phyloP scores from a whole-genome alignment of 2,113 vertebrate species.

The Lagopus leucura region DNA sequence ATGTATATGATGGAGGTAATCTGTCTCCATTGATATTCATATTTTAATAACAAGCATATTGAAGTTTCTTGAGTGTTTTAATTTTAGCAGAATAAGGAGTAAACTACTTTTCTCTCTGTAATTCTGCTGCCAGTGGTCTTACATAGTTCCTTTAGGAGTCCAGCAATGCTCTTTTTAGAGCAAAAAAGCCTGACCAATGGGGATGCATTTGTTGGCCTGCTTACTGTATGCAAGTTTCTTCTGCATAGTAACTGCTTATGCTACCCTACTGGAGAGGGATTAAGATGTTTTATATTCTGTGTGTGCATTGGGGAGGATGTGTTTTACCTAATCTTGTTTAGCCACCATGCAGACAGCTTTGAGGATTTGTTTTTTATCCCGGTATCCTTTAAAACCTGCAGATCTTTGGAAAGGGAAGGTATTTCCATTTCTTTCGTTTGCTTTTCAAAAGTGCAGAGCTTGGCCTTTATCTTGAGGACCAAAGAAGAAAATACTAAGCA shows the following conservation, averaged over 20 bases:
- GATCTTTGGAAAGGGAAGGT: slow-evolving; percentile 74
- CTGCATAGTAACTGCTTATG: slow-evolving; percentile 47
- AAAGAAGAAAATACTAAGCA: slow-evolving; percentile 73
- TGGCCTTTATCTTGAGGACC: slow-evolving; percentile 67
- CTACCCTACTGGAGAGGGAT: slow-evolving; percentile 58
- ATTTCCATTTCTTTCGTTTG: slow-evolving; percentile 82
- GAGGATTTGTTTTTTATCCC: slow-evolving; percentile 79
- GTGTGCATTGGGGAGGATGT: slow-evolving; percentile 83
- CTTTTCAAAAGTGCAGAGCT: slow-evolving; percentile 65
- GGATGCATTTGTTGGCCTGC: neutral
- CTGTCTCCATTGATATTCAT: neutral
- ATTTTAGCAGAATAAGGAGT: neutral
- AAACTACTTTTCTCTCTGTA: neutral
- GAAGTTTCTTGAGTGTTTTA: neutral
- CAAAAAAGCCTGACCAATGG: neutral
- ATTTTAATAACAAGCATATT: neutral
- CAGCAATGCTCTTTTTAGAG: neutral
- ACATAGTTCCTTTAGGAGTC: neutral
- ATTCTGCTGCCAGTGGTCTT: neutral
- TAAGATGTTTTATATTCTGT: slow-evolving; percentile 83
- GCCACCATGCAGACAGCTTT: slow-evolving; percentile 83
- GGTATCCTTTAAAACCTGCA: slow-evolving; percentile 75
- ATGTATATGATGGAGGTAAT: neutral
- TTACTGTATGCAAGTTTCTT: neutral
- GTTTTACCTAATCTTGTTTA: slow-evolving; percentile 89